phyloP scores from a whole-genome alignment of 2,888 invertebrate genomes.

The Apantesis nais region DNA sequence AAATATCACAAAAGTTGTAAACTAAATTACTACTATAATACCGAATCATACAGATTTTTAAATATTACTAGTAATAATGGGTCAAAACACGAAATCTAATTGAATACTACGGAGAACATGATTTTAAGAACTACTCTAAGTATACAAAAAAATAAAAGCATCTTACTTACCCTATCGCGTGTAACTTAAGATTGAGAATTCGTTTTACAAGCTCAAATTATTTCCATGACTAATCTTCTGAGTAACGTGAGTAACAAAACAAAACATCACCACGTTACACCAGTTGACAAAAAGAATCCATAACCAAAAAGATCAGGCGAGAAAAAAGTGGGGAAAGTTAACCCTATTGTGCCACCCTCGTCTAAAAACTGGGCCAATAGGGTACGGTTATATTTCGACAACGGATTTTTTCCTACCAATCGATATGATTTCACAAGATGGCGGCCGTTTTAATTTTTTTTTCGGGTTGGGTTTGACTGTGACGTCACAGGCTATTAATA shows the following conservation, averaged over 20 bases:
- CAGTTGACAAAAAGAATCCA: slow-evolving; percentile 64
- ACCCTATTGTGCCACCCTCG: slow-evolving; percentile 75
- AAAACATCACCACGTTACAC: slow-evolving; percentile 47
- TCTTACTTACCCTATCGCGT: slow-evolving; percentile 41
- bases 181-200: slow-evolving; percentile 28
- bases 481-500: slow-evolving; percentile 48
- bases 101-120: neutral
- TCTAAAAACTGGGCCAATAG: slow-evolving; percentile 82
- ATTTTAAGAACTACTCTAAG: neutral
- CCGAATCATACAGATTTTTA: neutral
- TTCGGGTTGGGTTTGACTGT: slow-evolving; percentile 42
- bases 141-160: neutral
- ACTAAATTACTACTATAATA: neutral
- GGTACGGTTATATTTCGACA: slow-evolving; percentile 70
- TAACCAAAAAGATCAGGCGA: slow-evolving; percentile 66
- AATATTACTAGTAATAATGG: neutral
- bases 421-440: slow-evolving; percentile 80
- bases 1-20: neutral
- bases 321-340: slow-evolving; percentile 77
- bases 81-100: neutral
- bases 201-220: slow-evolving; percentile 44
- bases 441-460: slow-evolving; percentile 58
- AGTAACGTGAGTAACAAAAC: slow-evolving; percentile 31
- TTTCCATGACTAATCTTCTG: slow-evolving; percentile 32
- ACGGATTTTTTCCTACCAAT: slow-evolving; percentile 82